Base-by-base conservation (phyloP, 2,113 vertebrate species). In the Datnioides undecimradiatus region DNA sequence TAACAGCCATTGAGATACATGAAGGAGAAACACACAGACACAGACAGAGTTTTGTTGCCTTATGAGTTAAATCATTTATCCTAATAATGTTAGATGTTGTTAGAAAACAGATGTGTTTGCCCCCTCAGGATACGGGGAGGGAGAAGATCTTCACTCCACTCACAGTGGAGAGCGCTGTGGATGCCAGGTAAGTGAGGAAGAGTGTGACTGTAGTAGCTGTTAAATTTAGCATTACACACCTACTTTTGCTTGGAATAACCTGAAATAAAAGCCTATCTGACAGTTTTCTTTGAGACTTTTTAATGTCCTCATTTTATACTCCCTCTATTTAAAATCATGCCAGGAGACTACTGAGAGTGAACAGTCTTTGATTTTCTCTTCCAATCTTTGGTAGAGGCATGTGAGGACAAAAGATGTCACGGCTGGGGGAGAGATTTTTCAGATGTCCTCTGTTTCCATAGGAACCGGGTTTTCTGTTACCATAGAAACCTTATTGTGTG, bases 111-210 rank as follows among this genome's bases (percentile, higher is more conserved):
- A 60, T 88, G 73, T 77, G 78, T 80, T 68, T 77, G 60, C 48
- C 57, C 5, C 72, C 63, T 21, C 68, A 99, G 98, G 97, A 99
- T 80, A 96, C 97, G 0, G 95, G 94, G 76, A 92, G 95, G 87
- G 98, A 99, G 90, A 99, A 98, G 94, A 99, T 99, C 88, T 96
- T 96, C 84, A 97, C 97, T 12, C 97, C 97, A 0, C 89, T 99
- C 87, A 97, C 97, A 0, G 97, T 99, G 17, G 98, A 99, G 87
- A 98, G 96, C 0, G 97, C 98, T 0, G 96, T 99, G 80, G 98
- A 99, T 92, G 97, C 98, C 95, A 98, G 98, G 98, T 99, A 84
- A 92, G 83, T 66, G 36, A 46, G 45, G 43, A 19, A 55, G 72
- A 70, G 36, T 69, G 64, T 71, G 52, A 76, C 12, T 67, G 6